These are phyloP conservation scores for Crambe crambe DNA, from an alignment of 37 sponge, comb jelly and placozoan genomes.

Conservation along the genomic window DNA sequence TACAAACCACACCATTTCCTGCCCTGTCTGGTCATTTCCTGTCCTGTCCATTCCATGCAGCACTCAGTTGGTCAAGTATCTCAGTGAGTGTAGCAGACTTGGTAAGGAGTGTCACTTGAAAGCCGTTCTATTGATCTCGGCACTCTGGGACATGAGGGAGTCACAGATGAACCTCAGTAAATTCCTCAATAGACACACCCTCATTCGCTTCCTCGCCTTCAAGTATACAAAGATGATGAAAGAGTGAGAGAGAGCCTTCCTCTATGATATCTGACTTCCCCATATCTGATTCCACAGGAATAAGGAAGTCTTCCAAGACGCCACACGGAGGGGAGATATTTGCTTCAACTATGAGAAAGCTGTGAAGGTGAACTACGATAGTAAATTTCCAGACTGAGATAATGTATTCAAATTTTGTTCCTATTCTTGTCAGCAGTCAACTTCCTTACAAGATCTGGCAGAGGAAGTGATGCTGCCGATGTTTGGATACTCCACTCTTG, in stretches of 20 bases:
- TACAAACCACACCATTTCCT: too few relatives aligned
- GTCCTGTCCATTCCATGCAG: too few relatives aligned
- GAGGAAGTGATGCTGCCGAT: constrained; percentile 44
- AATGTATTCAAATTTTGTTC: constrained; percentile 34
- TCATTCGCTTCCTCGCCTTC: constrained; percentile 34
- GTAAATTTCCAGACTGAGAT: too few relatives aligned
- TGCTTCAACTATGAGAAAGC: constrained; percentile 31
- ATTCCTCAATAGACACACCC: constrained; percentile 47
- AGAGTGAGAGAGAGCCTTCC: constrained; percentile 34
- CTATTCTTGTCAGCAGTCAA: constrained; percentile 5
- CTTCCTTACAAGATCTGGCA: constrained; percentile 10
- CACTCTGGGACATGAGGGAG: constrained; percentile 40
- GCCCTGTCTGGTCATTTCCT: too few relatives aligned
- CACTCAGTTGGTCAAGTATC: constrained; percentile 33
- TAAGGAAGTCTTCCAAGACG: constrained; percentile 31
- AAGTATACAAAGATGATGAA: constrained; percentile 33
- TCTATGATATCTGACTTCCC: neutral
- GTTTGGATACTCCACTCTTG: constrained; percentile 61
- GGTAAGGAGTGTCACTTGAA: constrained; percentile 12
- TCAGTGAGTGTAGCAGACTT: constrained; percentile 35
- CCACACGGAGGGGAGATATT: constrained; percentile 6
- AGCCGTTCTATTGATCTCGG: constrained; percentile 51
- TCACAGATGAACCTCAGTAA: constrained; percentile 15
- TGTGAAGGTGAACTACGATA: neutral
- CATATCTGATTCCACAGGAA: constrained; percentile 23